A percentile compares a stretch with the other conserved stretches of the same genome.
Conservation (phyloP, 2,797 vertebrate genomes). For the Mareca strepera region DNA sequence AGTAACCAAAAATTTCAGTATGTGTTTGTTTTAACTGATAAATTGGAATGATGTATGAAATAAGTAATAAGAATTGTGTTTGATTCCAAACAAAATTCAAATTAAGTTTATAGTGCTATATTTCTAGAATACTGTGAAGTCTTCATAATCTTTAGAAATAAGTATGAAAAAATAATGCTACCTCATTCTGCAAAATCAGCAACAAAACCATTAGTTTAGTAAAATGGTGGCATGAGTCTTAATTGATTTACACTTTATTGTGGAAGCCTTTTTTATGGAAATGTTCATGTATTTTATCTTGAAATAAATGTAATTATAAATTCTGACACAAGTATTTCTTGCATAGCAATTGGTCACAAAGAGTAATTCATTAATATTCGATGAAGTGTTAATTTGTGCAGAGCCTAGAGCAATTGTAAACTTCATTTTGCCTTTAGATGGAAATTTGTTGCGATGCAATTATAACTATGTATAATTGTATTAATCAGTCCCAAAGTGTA, state of each 20-base stretch:
- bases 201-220: slow-evolving; percentile 4
- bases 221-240: not conserved
- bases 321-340: slow-evolving; percentile 75
- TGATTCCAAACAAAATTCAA: not conserved
- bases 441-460: slow-evolving; percentile 76
- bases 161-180: not conserved
- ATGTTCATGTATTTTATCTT: slow-evolving; percentile 53
- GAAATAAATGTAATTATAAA: slow-evolving; percentile 72
- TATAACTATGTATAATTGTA: slow-evolving; percentile 76
- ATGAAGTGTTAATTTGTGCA: slow-evolving; percentile 75
- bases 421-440: slow-evolving; percentile 80
- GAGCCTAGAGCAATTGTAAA: slow-evolving; percentile 75
- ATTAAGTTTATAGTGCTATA: not conserved
- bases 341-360: slow-evolving; percentile 79
- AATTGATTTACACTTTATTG: slow-evolving; percentile 43
- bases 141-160: not conserved
- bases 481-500: slow-evolving; percentile 73
- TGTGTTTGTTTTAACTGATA: not conserved
- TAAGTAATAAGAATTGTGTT: not conserved
- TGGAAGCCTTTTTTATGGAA: slow-evolving; percentile 38
- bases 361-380: slow-evolving; percentile 83
- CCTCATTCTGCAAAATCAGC: not conserved
- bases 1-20: not conserved
- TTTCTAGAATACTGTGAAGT: not conserved
- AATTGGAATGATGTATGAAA: not conserved